These are phyloP conservation scores for Hyperopisus bebe DNA, from an alignment of 2,113 vertebrate species.

Conservation along the genomic window DNA sequence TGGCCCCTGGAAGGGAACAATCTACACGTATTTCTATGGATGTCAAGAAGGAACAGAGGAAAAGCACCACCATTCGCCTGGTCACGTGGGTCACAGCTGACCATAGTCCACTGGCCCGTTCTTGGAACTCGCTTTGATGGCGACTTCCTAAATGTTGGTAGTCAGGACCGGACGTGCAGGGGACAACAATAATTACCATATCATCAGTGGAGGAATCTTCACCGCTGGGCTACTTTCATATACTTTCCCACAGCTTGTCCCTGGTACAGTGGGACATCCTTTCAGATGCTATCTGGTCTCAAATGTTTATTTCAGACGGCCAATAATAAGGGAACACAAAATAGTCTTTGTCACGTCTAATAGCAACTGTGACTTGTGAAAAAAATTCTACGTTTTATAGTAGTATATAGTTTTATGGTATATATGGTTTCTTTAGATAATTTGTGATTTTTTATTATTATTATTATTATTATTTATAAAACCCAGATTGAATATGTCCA, in stretches of 20 bases:
- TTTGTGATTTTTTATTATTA: background rate
- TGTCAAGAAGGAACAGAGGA: background rate
- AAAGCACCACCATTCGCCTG: background rate
- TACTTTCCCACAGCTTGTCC: constrained; percentile 70
- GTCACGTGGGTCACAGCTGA: background rate
- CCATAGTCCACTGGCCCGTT: background rate
- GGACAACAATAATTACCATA: constrained; percentile 54
- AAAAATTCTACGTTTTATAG: background rate
- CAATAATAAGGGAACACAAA: constrained; percentile 31
- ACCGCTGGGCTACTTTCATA: constrained; percentile 54
- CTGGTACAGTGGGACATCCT: constrained; percentile 45
- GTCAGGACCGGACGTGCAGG: constrained; percentile 47
- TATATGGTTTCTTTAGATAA: background rate
- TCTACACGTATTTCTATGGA: background rate
- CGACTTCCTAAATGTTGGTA: constrained; percentile 32
- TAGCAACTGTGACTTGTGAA: background rate
- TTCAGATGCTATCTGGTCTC: constrained; percentile 56
- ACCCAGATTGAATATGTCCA: background rate
- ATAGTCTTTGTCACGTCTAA: constrained; percentile 16
- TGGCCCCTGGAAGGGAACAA: background rate
- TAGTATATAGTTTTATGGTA: background rate
- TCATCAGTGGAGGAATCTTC: constrained; percentile 57
- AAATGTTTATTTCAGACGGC: constrained; percentile 49
- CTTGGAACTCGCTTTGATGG: constrained; percentile 25
- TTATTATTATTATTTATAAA: background rate